These are phyloP conservation scores for Chalcis sispes DNA, from an alignment of 2,888 invertebrate species.

Conservation along the genomic window DNA sequence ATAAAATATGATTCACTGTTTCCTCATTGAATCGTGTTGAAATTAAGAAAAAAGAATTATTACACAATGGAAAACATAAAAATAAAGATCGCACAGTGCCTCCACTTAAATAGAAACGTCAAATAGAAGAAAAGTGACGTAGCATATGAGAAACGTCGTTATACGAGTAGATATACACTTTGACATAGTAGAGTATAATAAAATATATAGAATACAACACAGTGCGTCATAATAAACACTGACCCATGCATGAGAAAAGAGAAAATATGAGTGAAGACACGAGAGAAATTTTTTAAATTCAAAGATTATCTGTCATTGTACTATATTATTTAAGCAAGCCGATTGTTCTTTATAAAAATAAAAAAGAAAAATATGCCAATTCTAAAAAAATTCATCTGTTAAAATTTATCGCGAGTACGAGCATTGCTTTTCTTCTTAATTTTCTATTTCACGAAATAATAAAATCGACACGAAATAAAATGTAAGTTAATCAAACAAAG, in stretches of 20 bases:
- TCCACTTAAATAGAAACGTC: conserved; percentile 24
- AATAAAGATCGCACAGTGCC: conserved; percentile 6
- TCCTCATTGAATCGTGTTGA: neutral
- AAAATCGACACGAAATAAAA: neutral
- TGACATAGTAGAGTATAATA: conserved; percentile 29
- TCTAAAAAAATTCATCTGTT: conserved; percentile 14
- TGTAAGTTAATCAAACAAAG: neutral
- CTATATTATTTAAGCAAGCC: too few species aligned
- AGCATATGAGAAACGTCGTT: conserved; percentile 20
- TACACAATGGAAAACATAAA: neutral
- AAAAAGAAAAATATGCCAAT: too few species aligned
- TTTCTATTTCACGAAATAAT: conserved; percentile 22
- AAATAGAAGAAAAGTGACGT: conserved; percentile 45
- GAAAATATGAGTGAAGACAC: conserved; percentile 9
- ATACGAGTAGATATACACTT: conserved; percentile 29
- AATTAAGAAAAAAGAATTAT: neutral
- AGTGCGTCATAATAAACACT: conserved; percentile 60
- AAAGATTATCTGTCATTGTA: too few species aligned
- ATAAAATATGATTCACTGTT: neutral
- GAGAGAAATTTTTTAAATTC: neutral
- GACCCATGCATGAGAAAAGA: conserved; percentile 64
- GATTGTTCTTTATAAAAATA: too few species aligned
- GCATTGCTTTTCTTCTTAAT: conserved; percentile 49
- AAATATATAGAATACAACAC: conserved; percentile 50
- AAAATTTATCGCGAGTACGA: conserved; percentile 15